Base-by-base conservation (phyloP, 2,113 vertebrate species). In the Colaptes auratus region DNA sequence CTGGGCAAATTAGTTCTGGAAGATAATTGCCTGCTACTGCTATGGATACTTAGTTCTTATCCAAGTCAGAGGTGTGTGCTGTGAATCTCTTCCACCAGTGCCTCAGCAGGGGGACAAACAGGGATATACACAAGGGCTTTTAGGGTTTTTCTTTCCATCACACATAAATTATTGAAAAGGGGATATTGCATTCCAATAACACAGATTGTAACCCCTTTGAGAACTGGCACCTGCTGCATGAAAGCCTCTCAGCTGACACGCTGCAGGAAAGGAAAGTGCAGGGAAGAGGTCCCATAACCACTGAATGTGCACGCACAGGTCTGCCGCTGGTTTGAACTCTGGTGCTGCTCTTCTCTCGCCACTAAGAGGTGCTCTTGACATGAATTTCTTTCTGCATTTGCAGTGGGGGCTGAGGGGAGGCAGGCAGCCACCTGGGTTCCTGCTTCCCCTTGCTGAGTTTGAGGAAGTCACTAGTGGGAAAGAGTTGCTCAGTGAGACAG, bases 311-410 rank as follows among this genome's bases (percentile, higher is more conserved):
- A 69, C 13, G 44, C 16, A 56, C 5, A 44, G 10, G 30, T 24
- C 39, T 46, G 35, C 39, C 71, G n/a, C 70, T 86, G 73, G 73
- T 88, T 55, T 82, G 39, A 31, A 71, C 48, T 67, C 50, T 52
- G 50, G 50, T 13, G 50, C 50, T 52, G 50, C 50, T 52, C 21
- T 28, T 86, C 75, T 90, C 50, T 25, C 42, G 86, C 95, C 95
- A 93, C 93, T 39, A 84, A 84, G 96, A 93, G 94, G 95, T 88
- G 91, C 91, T 95, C 90, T 93, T 86, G 76, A 35, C 73, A 58
- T 16, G 18, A 63, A n/a, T 90, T 92, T 86, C 69, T 18, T 55
- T 65, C 65, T 74, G 25, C 35, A 9, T 33, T 4, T 31, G 79
- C 63, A 76, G 48, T 2, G 0, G 30, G 30, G 30, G n/a, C 53